Evolutionary conservation across 2,797 vertebrate genomes (phyloP).

Genomic region (Gymnodraco acuticeps): DNA sequence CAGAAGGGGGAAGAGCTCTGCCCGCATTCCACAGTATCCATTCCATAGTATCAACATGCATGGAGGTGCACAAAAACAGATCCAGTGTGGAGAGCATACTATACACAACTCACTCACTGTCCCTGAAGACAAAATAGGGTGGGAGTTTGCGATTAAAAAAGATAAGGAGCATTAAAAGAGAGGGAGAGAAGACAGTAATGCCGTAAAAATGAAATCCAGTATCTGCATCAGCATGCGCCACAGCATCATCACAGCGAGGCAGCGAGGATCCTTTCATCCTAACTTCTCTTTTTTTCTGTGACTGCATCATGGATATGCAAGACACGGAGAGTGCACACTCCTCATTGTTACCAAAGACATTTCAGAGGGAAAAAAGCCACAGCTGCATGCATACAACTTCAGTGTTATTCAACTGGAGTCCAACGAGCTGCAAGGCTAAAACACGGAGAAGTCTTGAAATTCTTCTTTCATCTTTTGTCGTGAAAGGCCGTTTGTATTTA

Average conservation of each 20-base stretch:
- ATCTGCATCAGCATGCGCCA: constrained; percentile 69
- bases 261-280: constrained; percentile 66
- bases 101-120: constrained; percentile 26
- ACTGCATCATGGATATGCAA: constrained; percentile 56
- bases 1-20: constrained; percentile 32
- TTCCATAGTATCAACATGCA: constrained; percentile 29
- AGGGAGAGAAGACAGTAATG: constrained; percentile 32
- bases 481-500: too few species aligned
- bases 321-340: constrained; percentile 36
- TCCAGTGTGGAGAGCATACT: constrained; percentile 1
- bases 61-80: constrained; percentile 14
- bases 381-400: constrained; percentile 13
- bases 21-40: constrained; percentile 25
- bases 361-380: constrained; percentile 28
- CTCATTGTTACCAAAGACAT: constrained; percentile 43
- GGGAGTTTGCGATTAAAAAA: constrained; percentile 9
- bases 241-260: constrained; percentile 65
- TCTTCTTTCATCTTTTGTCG: too few species aligned
- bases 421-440: constrained; percentile 13
- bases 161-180: constrained; percentile 12
- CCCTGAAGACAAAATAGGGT: constrained; percentile 35
- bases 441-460: too few species aligned
- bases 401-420: constrained; percentile 13
- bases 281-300: constrained; percentile 23
- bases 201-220: constrained; percentile 58